Percentiles rank a stretch among this genome's conserved stretches.
Evolutionary conservation across 2,888 invertebrate species (phyloP).

Genomic region (Dryobotodes eremita): DNA sequence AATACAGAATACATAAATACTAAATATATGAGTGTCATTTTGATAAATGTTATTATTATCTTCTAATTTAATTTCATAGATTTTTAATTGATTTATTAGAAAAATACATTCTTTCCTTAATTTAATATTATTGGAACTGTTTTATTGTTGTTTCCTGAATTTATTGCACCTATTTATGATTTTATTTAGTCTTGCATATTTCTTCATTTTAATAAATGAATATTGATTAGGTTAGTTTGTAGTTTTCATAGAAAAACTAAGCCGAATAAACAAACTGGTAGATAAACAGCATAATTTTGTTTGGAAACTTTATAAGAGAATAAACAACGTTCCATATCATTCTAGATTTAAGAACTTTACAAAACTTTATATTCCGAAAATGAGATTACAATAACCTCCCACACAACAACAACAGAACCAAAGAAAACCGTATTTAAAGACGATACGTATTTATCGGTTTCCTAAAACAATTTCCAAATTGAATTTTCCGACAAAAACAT

Average conservation of each 20-base stretch:
- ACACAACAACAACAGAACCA: slow-evolving; percentile 19
- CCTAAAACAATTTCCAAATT: slow-evolving; percentile 58
- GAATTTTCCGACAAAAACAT: slow-evolving; percentile 57
- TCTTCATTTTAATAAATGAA: no score
- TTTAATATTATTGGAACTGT: no score
- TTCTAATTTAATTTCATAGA: no score
- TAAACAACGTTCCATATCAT: not conserved
- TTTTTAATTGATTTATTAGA: no score
- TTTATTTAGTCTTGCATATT: no score
- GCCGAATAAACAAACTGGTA: not conserved
- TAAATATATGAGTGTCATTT: no score
- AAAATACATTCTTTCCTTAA: no score
- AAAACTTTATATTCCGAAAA: not conserved
- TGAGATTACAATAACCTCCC: not conserved
- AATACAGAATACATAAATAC: no score
- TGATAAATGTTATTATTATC: no score
- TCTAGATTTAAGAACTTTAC: not conserved
- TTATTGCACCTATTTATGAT: no score
- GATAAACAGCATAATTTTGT: not conserved
- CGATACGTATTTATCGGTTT: slow-evolving; percentile 50
- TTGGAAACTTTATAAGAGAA: not conserved
- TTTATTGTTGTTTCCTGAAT: no score
- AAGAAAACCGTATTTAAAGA: slow-evolving; percentile 44
- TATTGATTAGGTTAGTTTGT: no score
- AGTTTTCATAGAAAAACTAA: not conserved